Conservation (phyloP, 2,888 invertebrate species). For the Biston betularia region DNA sequence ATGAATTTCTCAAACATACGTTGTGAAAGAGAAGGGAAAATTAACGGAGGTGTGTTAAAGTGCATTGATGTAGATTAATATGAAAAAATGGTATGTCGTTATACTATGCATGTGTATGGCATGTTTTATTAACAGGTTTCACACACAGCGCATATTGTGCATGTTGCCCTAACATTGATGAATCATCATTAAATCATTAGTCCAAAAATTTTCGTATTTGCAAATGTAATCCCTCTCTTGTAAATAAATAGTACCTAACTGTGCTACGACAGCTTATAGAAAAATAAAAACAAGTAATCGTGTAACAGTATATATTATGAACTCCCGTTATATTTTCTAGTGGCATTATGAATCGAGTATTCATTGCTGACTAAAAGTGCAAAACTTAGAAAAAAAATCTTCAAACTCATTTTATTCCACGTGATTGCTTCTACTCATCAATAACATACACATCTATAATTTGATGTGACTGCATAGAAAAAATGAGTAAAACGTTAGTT, state of each 20-base stretch:
- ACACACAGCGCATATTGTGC: too few relatives aligned
- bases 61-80: slow-evolving; percentile 36
- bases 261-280: too few relatives aligned
- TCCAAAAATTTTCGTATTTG: too few relatives aligned
- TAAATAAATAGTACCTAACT: too few relatives aligned
- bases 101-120: neutral
- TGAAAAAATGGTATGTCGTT: slow-evolving; percentile 21
- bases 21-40: slow-evolving; percentile 34
- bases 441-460: slow-evolving; percentile 11
- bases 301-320: slow-evolving; percentile 4
- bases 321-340: slow-evolving; percentile 5
- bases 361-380: neutral
- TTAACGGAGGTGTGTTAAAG: slow-evolving; percentile 30
- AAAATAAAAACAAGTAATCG: slow-evolving; percentile 17
- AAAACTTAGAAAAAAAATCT: neutral
- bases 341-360: neutral
- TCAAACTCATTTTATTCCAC: neutral
- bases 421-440: slow-evolving; percentile 3
- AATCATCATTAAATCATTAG: too few relatives aligned
- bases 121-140: slow-evolving; percentile 8
- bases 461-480: slow-evolving; percentile 11
- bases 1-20: slow-evolving; percentile 42
- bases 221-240: too few relatives aligned
- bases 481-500: neutral
- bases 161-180: too few relatives aligned